Conservation (phyloP, 2,113 vertebrate species). For the Nestor notabilis region DNA sequence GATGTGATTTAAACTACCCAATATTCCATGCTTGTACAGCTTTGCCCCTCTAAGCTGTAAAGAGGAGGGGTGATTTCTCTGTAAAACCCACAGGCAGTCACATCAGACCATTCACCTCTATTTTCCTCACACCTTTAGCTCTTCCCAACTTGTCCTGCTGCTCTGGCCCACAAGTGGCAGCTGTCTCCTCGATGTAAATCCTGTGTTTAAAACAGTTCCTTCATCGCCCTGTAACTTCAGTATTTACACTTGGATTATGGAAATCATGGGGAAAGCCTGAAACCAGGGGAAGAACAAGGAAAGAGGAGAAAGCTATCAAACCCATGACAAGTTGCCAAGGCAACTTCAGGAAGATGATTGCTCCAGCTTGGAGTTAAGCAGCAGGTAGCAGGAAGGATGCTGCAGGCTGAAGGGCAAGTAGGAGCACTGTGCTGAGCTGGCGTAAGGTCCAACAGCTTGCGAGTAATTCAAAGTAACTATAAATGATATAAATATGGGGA, state of each 20-base stretch:
- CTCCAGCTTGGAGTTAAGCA: neutral
- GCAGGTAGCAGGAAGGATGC: neutral
- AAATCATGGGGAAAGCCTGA: neutral
- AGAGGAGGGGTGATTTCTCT: neutral
- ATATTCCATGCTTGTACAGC: neutral
- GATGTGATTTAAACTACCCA: fast-evolving
- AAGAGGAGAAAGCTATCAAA: neutral
- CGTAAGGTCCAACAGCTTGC: neutral
- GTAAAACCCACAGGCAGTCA: neutral
- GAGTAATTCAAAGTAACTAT: neutral
- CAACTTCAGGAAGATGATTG: neutral
- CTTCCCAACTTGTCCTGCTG: fast-evolving
- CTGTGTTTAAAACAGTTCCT: fast-evolving
- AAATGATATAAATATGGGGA: fast-evolving
- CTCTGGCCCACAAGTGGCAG: fast-evolving
- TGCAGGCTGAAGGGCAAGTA: neutral
- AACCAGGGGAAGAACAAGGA: neutral
- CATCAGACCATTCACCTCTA: neutral
- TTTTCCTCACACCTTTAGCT: neutral
- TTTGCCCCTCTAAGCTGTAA: neutral
- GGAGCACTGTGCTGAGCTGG: neutral
- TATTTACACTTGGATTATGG: fast-evolving
- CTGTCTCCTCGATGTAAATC: fast-evolving
- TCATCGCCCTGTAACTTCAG: neutral
- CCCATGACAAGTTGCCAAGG: neutral